These are phyloP conservation scores for Drosophila testacea DNA, from an alignment of 2,888 invertebrate genomes.

Conservation along the genomic window DNA sequence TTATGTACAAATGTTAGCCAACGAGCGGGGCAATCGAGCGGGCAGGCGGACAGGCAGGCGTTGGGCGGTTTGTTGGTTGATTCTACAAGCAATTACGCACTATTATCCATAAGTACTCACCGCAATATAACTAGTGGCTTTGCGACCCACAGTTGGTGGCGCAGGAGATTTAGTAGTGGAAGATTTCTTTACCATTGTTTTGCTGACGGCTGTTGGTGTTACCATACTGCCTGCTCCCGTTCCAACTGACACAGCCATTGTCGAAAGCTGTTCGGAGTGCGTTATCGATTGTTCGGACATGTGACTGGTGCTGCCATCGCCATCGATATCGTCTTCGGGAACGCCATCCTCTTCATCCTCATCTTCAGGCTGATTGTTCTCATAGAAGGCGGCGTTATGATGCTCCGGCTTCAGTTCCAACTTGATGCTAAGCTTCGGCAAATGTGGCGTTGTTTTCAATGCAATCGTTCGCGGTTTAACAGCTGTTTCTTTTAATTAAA, in stretches of 20 bases:
- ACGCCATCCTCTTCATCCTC: constrained; percentile 79
- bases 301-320: constrained; percentile 82
- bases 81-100: constrained; percentile 75
- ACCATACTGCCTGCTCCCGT: constrained; percentile 26
- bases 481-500: constrained; percentile 21
- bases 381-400: constrained; percentile 83
- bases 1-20: constrained; percentile 15
- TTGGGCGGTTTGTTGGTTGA: constrained; percentile 38
- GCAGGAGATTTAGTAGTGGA: constrained; percentile 83
- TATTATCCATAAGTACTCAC: constrained; percentile 84
- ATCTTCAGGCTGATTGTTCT: constrained; percentile 75
- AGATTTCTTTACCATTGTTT: constrained; percentile 83
- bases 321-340: constrained; percentile 69
- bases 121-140: constrained; percentile 88
- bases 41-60: constrained; percentile 33
- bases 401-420: constrained; percentile 84
- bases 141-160: constrained; percentile 87
- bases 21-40: constrained; percentile 12
- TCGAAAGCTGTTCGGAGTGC: constrained; percentile 57
- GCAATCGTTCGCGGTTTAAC: constrained; percentile 82
- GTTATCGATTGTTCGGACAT: constrained; percentile 69
- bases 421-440: constrained; percentile 83
- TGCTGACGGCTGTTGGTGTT: constrained; percentile 47
- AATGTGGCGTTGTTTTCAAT: constrained; percentile 82
- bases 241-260: constrained; percentile 1